Base-by-base conservation (phyloP, 2,888 invertebrate species). In the Chouioia cunea region DNA sequence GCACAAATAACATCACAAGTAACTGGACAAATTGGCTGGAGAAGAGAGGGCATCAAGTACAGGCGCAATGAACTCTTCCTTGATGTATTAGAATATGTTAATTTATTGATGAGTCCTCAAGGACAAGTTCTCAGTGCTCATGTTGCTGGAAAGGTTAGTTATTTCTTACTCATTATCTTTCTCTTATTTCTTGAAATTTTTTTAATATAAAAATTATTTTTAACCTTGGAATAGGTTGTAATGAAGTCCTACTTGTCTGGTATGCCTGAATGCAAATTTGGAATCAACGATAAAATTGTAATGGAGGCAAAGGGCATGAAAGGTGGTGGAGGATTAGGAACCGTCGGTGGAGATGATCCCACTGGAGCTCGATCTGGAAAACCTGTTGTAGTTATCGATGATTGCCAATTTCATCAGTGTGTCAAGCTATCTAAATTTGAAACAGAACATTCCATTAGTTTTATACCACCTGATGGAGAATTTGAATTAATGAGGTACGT, bases 231-330 rank as follows among this genome's bases (percentile, higher is more conserved):
- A 36, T 54, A 85, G 85, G 97, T 99, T 65, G 97, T 99, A 47
- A 99, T 99, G 99, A 99, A 99, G 88, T 97, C 98, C 0, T 99
- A 99, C 86, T 88, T 99, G 72, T 98, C 98, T 23, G 99, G 99
- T 44, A 99, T 99, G 99, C 99, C 99, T 0, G 99, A 99, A 86
- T 99, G 99, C 88, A 99, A 99, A 89, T 99, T 95, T 86, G 99
- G 99, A 16, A 99, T 99, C 82, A 99, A 99, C 82, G 99, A 99
- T 86, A 99, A 99, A 87, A 96, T 99, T 71, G 96, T 99, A 6
- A 97, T 99, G 96, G 99, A 99, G 82, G 92, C 95, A 0, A 95
- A 95, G 83, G 94, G 94, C 2, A 93, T 93, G 79, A 91, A 92
- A 16, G 90, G 89, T 58, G 87, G 90, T 83, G 88, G 90, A 84